These are phyloP conservation scores for Pangasius djambal DNA, from an alignment of 2,797 vertebrate genomes.

Conservation along the genomic window DNA sequence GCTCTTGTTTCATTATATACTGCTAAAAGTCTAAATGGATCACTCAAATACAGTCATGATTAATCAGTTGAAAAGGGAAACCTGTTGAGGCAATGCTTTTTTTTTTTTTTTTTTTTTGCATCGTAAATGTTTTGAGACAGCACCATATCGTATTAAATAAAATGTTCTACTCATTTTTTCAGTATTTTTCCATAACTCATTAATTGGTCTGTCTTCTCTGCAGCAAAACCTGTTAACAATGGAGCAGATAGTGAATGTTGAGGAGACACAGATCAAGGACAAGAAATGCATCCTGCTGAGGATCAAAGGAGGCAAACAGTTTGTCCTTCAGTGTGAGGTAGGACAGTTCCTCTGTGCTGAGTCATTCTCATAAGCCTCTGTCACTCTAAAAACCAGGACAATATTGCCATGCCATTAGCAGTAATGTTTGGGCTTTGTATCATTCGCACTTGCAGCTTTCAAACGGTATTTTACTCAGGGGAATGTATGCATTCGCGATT, in stretches of 20 bases:
- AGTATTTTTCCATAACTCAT: not conserved
- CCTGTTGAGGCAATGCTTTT: not conserved
- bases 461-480: not conserved
- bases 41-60: not conserved
- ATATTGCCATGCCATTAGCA: not conserved
- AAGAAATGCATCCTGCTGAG: slow-evolving; percentile 95
- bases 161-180: not conserved
- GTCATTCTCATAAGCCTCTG: not conserved
- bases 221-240: slow-evolving; percentile 99
- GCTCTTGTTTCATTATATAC: not conserved
- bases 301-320: slow-evolving; percentile 97
- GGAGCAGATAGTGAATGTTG: slow-evolving; percentile 95
- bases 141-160: not conserved
- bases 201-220: slow-evolving; percentile 7
- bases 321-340: slow-evolving; percentile 97
- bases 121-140: not conserved
- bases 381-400: not conserved
- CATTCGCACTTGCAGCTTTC: not conserved
- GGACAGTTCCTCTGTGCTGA: slow-evolving; percentile 13
- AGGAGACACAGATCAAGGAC: slow-evolving; percentile 97
- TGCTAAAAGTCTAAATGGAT: not conserved
- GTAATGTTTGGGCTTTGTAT: not conserved
- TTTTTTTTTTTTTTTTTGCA: not conserved
- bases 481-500: not conserved
- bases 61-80: not conserved